A percentile compares a stretch with the other conserved stretches of the same genome.
Conservation (phyloP, 2,797 vertebrate species). For the Holocentrus rufus region DNA sequence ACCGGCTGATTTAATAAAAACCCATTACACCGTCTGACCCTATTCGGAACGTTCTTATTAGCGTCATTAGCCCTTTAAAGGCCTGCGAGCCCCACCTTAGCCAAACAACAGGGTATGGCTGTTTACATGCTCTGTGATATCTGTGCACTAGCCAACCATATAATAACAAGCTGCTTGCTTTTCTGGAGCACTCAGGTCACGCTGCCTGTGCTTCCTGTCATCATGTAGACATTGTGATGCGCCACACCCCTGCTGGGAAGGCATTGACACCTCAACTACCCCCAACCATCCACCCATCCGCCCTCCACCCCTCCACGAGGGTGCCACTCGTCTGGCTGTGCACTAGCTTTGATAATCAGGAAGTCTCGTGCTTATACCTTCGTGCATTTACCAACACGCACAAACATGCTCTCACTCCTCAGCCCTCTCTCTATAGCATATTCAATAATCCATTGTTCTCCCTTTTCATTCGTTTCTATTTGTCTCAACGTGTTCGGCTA, state of each 20-base stretch:
- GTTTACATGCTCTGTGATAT: constrained; percentile 45
- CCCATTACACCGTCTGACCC: neutral
- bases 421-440: no score
- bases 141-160: constrained; percentile 3
- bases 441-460: no score
- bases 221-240: constrained; percentile 45
- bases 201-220: constrained; percentile 51
- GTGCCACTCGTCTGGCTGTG: neutral
- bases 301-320: neutral
- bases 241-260: constrained; percentile 49
- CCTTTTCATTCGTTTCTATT: no score
- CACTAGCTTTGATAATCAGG: no score
- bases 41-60: neutral
- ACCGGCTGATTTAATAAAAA: no score
- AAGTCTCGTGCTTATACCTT: no score
- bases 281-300: neutral
- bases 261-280: constrained; percentile 5
- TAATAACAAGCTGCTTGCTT: constrained; percentile 60
- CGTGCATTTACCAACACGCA: no score
- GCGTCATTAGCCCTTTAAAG: neutral
- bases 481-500: no score
- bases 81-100: constrained; percentile 31
- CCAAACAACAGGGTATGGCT: constrained; percentile 54
- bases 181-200: neutral
- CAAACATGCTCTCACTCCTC: neutral